Evolutionary conservation across 1,140 invertebrate species (phyloP).

Genomic region (Tetramorium alpestre): DNA sequence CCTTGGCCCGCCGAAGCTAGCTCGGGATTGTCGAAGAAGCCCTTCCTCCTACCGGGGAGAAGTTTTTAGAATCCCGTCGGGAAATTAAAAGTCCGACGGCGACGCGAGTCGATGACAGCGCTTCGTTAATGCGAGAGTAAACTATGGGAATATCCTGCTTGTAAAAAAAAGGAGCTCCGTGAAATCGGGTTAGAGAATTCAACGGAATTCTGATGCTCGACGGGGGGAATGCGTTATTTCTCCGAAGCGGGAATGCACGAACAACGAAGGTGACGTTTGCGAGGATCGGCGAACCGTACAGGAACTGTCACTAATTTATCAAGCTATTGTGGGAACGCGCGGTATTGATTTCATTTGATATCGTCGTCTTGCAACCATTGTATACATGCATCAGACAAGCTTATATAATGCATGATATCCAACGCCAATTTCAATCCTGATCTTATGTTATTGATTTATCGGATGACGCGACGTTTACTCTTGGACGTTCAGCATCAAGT

Average conservation of each 20-base stretch:
- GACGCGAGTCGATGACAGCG: slow-evolving; percentile 65
- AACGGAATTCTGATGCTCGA: slow-evolving; percentile 45
- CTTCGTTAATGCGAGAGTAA: slow-evolving; percentile 66
- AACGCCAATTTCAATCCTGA: neutral
- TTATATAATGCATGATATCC: neutral
- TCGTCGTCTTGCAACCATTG: neutral
- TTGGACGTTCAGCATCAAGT: neutral
- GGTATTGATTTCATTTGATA: neutral
- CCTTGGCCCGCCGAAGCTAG: slow-evolving; percentile 29
- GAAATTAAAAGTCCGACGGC: slow-evolving; percentile 72
- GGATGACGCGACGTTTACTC: neutral
- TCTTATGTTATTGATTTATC: slow-evolving; percentile 11
- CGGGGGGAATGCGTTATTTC: slow-evolving; percentile 24
- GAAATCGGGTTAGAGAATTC: slow-evolving; percentile 53
- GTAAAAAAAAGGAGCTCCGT: slow-evolving; percentile 26
- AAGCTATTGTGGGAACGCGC: neutral
- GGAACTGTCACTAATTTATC: slow-evolving; percentile 12
- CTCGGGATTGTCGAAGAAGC: slow-evolving; percentile 53
- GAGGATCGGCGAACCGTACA: neutral
- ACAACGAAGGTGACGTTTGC: neutral
- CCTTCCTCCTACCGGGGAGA: slow-evolving; percentile 26
- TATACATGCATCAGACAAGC: neutral
- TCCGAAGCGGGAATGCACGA: neutral
- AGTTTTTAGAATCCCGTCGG: slow-evolving; percentile 72
- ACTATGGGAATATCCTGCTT: slow-evolving; percentile 64